Conservation (phyloP, 2,113 vertebrate species). For the Neodon shergylaensis region DNA sequence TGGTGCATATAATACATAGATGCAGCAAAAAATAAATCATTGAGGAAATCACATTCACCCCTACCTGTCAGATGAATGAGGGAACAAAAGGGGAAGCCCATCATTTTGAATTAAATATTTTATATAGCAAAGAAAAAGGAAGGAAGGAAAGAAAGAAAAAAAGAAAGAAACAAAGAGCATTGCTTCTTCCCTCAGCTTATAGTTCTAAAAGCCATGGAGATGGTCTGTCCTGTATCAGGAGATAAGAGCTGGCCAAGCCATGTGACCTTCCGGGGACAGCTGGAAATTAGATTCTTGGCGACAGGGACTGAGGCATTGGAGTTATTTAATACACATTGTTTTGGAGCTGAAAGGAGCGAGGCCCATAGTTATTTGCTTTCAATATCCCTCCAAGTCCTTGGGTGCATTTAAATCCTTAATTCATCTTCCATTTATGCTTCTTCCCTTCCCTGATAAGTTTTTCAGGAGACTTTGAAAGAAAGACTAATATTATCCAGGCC, state of each 20-base stretch:
- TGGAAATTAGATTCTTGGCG: not conserved
- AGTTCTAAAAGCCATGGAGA: conserved; percentile 28
- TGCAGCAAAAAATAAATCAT: not conserved
- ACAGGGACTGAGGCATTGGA: not conserved
- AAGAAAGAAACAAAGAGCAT: conserved; percentile 26
- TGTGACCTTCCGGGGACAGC: not conserved
- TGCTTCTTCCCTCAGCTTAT: conserved; percentile 31
- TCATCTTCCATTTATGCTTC: conserved; percentile 74
- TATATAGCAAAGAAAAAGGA: not conserved
- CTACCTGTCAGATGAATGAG: not conserved
- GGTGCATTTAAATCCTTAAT: conserved; percentile 70
- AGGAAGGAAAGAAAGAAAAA: not conserved
- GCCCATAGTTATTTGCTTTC: conserved; percentile 57
- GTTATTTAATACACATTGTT: conserved; percentile 60
- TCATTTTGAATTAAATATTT: conserved; percentile 61
- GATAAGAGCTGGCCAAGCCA: conserved; percentile 32
- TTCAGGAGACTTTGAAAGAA: conserved; percentile 78
- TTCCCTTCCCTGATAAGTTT: conserved; percentile 58
- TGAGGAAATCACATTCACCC: not conserved
- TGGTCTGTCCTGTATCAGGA: not conserved
- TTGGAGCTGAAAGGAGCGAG: conserved; percentile 50
- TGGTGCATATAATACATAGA: accelerated
- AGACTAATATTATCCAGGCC: conserved; percentile 60
- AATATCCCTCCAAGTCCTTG: conserved; percentile 51
- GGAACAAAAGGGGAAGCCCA: not conserved